Conservation (phyloP, 2,113 vertebrate genomes). For the Elachura formosa region DNA sequence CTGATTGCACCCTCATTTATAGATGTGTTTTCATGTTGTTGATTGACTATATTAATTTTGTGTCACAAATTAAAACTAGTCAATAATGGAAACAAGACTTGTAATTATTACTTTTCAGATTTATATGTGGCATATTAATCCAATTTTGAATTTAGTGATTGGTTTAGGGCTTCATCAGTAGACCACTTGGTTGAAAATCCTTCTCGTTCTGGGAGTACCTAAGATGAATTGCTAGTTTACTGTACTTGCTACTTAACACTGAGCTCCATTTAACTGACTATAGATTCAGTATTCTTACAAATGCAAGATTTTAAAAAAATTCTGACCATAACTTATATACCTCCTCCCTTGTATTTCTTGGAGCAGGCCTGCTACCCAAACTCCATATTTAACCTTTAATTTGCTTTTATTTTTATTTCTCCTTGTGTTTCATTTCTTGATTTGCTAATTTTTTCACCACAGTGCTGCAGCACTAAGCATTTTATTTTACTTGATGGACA, state of each 20-base stretch:
- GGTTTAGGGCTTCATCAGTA: neutral
- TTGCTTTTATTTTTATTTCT: constrained; percentile 8
- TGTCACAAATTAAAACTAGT: neutral
- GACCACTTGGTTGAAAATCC: constrained; percentile 43
- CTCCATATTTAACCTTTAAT: neutral
- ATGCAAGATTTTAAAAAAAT: neutral
- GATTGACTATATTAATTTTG: constrained; percentile 31
- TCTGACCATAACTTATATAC: neutral
- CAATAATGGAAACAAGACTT: constrained; percentile 23
- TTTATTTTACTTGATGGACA: constrained; percentile 61
- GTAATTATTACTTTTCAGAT: constrained; percentile 22
- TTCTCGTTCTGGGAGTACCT: constrained; percentile 23
- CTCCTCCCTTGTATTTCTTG: neutral
- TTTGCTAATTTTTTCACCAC: constrained; percentile 21
- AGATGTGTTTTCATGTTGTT: neutral
- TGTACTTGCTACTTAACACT: constrained; percentile 28
- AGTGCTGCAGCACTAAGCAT: constrained; percentile 51
- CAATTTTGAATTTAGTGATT: neutral
- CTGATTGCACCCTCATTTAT: neutral
- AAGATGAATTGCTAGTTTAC: constrained; percentile 35
- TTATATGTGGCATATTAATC: neutral
- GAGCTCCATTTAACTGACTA: constrained; percentile 26
- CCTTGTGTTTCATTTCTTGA: neutral
- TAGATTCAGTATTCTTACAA: constrained; percentile 25
- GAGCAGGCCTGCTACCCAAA: neutral